Base-by-base conservation (phyloP, 1,140 invertebrate genomes). In the Drosophila santomea region DNA sequence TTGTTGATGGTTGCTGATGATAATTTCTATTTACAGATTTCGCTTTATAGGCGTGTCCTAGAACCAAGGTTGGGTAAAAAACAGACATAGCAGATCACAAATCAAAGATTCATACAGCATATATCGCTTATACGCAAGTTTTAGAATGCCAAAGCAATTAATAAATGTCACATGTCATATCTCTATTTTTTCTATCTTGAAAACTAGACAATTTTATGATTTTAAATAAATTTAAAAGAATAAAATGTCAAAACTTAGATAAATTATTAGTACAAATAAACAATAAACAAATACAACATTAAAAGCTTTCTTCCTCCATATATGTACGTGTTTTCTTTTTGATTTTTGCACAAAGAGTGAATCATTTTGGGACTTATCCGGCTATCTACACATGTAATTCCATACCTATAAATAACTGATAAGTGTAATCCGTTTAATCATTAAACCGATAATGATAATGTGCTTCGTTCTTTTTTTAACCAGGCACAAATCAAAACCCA, bases 11-110 rank as follows among this genome's bases (percentile, higher is more conserved):
- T 55, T 63, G 79, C 81, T 86, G 85, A 85, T 83, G 68, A 78
- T 80, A 66, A 84, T 89, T 89, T 86, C 83, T 86, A 89, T 86
- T 86, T 86, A 81, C 83, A 86, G 83, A 86, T 86, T 79, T 79
- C 71, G 62, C 72, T 82, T 79, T 64, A 74, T 80, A 89, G 76
- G 60, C 75, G 84, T 69, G 80, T 89, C 75, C 68, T 86, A 89
- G 81, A 63, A 73, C 61, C 69, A 74, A 74, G 71, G 58, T 63
- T 82, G 64, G 79, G 82, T 86, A 86, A 85, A 78, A 62, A 51
- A 60, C 60, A 25, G 14, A 48, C 58, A 68, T 20, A 48, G 47
- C 25, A 66, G 59, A 56, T 23, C 67, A 56, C 55, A 61, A 79
- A 73, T 86, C 76, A 78, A 69, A 83, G 32, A 48, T 32, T 63